These are phyloP conservation scores for Glossophaga mutica DNA, from an alignment of 2,797 vertebrate species.

Conservation along the genomic window DNA sequence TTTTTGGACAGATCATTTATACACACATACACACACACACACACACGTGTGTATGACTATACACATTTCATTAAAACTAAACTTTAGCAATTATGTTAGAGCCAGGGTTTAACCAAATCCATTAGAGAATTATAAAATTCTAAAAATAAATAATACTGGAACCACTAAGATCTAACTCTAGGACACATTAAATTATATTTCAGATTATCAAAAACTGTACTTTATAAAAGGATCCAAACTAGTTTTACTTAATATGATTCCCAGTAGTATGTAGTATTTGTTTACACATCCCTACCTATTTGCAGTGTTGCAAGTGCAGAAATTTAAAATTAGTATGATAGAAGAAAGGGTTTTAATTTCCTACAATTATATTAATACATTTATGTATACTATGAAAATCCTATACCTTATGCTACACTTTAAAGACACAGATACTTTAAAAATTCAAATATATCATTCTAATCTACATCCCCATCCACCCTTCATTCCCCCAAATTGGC, in stretches of 20 bases:
- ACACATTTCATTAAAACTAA: neutral
- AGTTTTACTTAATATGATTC: neutral
- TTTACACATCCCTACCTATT: neutral
- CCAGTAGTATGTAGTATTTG: neutral
- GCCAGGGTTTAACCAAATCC: neutral
- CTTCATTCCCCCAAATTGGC: neutral
- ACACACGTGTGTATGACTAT: neutral
- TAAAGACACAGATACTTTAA: neutral
- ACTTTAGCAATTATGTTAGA: neutral
- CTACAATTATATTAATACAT: neutral
- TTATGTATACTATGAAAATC: neutral
- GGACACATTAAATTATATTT: neutral
- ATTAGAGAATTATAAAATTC: constrained; percentile 33
- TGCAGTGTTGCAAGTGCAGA: neutral
- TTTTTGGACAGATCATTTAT: too few relatives aligned
- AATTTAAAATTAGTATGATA: constrained; percentile 38
- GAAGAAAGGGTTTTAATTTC: neutral
- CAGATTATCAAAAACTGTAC: neutral
- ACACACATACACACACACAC: too few relatives aligned
- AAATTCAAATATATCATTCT: neutral
- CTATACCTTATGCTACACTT: neutral
- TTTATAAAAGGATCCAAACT: neutral
- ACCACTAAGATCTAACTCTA: neutral
- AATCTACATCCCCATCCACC: neutral
- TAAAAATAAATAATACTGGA: neutral